Evolutionary conservation across 2,797 vertebrate genomes (phyloP), one percentile per base, ranked within the genome.

Genomic region (Epinephelus coioides): DNA sequence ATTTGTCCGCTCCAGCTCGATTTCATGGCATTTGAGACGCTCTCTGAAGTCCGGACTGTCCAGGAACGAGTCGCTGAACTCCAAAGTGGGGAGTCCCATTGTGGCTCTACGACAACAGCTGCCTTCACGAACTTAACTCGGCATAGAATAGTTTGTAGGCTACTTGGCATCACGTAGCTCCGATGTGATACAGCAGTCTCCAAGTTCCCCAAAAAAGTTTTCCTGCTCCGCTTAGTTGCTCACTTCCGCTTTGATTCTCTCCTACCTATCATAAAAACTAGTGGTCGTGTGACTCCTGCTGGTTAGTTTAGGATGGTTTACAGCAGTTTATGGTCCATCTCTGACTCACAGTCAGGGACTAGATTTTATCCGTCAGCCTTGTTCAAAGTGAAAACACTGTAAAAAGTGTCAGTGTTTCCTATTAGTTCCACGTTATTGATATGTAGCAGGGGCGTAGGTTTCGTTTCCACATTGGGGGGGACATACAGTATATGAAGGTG

Each of bases 41-140:
- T 99, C 98, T 93, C 97, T 97, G 94, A 99, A 99, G 81, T 97
- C 97, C 23, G 98, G 98, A 46, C 98, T 97, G 93, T 99, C 98
- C 95, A 98, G 88, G 85, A 97, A 97, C 44, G 98, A 99, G 87
- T 99, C 98, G 46, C 96, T 99, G 94, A 99, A 99, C 95, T 99
- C 98, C 95, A 99, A 85, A 21, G 98, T 97, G 43, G 98, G 98
- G 88, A 99, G 95, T 84, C 98, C 98, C 98, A 99, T 99, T 56
- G 79, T 82, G 49, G n/a, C 78, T 23, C 69, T 51, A 61, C 66
- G 47, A 57, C 46, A 23, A 53, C 9, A 65, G 44, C 5, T 19
- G 10, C 23, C 44, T 62, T 61, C 53, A 55, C 15, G 79, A 46
- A 76, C 73, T 72, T 27, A 82, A 63, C 69, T 76, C 46, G 2